Conservation (phyloP, 2,797 vertebrate species). For the Phylloscopus collybita region DNA sequence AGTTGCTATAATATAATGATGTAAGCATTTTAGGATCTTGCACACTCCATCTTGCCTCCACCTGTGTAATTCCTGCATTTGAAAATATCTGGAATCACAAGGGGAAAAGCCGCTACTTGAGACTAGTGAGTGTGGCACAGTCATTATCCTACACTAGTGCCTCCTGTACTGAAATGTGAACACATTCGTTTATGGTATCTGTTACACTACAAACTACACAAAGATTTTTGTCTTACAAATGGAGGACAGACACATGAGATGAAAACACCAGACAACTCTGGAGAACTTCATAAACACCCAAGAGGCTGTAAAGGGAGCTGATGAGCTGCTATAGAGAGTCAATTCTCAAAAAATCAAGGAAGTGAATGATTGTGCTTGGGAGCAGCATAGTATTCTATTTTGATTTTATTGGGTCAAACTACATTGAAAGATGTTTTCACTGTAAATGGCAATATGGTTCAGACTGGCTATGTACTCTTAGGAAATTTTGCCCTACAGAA, state of each 20-base stretch:
- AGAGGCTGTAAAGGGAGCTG: background rate
- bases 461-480: background rate
- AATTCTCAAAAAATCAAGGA: background rate
- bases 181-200: background rate
- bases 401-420: background rate
- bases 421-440: background rate
- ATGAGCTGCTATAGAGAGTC: background rate
- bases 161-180: background rate
- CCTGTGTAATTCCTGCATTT: background rate
- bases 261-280: background rate
- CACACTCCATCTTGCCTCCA: background rate
- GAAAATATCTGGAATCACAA: background rate
- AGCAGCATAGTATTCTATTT: background rate
- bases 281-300: background rate
- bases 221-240: background rate
- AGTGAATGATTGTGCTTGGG: background rate
- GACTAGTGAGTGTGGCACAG: background rate
- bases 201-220: background rate
- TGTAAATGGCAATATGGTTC: background rate
- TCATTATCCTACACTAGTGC: background rate
- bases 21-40: background rate
- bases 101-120: background rate
- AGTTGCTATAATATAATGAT: background rate
- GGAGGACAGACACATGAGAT: background rate
- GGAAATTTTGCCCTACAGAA: background rate